Evolutionary conservation across 2,888 invertebrate species (phyloP).

Genomic region (Notodonta ziczac): DNA sequence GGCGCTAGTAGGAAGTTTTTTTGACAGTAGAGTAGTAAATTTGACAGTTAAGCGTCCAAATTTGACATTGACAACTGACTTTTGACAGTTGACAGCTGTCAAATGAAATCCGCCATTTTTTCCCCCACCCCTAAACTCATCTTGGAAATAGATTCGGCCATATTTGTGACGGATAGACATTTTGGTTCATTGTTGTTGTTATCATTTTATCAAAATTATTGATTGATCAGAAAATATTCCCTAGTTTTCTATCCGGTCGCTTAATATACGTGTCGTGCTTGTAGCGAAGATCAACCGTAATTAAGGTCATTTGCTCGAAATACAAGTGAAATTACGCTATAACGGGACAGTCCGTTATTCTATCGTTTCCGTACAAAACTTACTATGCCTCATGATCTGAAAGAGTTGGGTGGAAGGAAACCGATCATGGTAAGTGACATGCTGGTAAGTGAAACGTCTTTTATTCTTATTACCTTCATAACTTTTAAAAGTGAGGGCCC

Average conservation of each 20-base stretch:
- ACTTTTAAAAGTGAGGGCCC: not conserved
- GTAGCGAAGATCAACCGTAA: not conserved
- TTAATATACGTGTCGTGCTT: not conserved
- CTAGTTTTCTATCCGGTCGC: not conserved
- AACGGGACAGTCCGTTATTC: slow-evolving; percentile 56
- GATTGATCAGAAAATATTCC: too few species aligned
- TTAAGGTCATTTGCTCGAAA: slow-evolving; percentile 17
- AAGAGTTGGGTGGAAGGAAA: slow-evolving; percentile 76
- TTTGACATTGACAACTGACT: too few species aligned
- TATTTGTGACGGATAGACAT: too few species aligned
- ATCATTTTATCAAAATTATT: not conserved
- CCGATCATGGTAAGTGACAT: slow-evolving; percentile 68
- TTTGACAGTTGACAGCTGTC: too few species aligned
- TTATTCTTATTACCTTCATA: not conserved
- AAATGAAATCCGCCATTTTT: too few species aligned
- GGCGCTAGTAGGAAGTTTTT: too few species aligned
- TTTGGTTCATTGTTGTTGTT: not conserved
- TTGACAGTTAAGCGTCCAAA: too few species aligned
- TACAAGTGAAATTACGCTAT: slow-evolving; percentile 27
- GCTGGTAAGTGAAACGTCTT: slow-evolving; percentile 3
- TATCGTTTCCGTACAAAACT: slow-evolving; percentile 42
- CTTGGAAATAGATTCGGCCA: too few species aligned
- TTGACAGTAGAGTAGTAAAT: too few species aligned
- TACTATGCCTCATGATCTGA: slow-evolving; percentile 81
- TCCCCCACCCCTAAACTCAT: too few species aligned